A percentile compares a stretch with the other conserved stretches of the same genome.
Evolutionary conservation across 2,113 vertebrate species (phyloP).

Genomic region (Atherinomorus stipes): DNA sequence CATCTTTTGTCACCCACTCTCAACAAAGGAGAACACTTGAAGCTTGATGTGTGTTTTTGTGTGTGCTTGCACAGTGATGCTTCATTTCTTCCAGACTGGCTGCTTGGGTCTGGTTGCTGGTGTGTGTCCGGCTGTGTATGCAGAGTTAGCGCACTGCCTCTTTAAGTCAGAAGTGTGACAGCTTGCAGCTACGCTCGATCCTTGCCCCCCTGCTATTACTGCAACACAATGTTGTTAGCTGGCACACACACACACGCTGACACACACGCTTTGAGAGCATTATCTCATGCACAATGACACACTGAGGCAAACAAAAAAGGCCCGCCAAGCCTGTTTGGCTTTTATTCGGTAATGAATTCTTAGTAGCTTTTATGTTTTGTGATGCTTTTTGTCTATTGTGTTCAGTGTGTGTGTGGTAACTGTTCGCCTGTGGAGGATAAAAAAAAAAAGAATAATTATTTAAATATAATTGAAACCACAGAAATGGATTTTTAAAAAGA

Average conservation of each 20-base stretch:
- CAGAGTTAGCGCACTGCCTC: conserved; percentile 63
- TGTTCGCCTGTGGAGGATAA: neutral
- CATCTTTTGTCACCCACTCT: conserved; percentile 60
- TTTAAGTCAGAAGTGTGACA: conserved; percentile 79
- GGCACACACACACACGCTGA: conserved; percentile 62
- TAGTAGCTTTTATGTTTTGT: conserved; percentile 7
- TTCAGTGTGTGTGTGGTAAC: neutral
- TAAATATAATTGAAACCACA: too few relatives aligned
- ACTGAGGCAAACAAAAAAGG: conserved; percentile 18
- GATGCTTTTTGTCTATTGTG: neutral
- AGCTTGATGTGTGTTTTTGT: conserved; percentile 22
- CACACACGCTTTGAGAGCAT: conserved; percentile 41
- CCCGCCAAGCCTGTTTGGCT: conserved; percentile 8
- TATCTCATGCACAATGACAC: conserved; percentile 39
- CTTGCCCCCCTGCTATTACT: conserved; percentile 65
- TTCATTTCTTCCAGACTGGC: conserved; percentile 69
- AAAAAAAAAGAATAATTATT: neutral
- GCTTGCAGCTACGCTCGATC: conserved; percentile 75
- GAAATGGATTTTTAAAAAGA: too few relatives aligned
- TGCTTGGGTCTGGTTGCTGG: conserved; percentile 62
- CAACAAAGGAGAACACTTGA: conserved; percentile 63
- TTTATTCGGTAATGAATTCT: neutral
- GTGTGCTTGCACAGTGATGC: conserved; percentile 54
- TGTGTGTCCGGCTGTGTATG: conserved; percentile 44
- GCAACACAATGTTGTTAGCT: conserved; percentile 64